Evolutionary conservation across 1,140 invertebrate genomes (phyloP).

Genomic region (Coelopa frigida): DNA sequence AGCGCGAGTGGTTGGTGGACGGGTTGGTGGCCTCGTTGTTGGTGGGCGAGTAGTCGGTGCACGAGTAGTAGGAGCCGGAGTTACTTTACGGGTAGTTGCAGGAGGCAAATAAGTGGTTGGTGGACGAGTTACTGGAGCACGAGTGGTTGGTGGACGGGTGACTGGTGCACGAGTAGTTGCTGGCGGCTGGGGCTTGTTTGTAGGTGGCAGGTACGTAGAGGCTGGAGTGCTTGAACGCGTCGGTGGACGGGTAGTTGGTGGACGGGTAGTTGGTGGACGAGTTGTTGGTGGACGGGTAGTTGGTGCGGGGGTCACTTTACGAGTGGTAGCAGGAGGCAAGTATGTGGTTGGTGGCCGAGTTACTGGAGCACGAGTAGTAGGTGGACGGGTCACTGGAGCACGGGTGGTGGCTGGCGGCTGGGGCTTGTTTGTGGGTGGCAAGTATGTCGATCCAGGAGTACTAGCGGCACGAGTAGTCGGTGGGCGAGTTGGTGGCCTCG

Average conservation of each 20-base stretch:
- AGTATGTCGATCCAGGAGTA: constrained; percentile 8
- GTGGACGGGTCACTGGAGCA: neutral
- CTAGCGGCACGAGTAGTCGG: neutral
- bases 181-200: neutral
- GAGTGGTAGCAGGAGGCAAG: constrained; percentile 5
- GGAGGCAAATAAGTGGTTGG: constrained; percentile 10
- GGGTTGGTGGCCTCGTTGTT: constrained; percentile 1
- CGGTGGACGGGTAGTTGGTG: constrained; percentile 12
- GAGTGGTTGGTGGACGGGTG: constrained; percentile 1
- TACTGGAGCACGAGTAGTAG: neutral
- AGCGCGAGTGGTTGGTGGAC: constrained; percentile 1
- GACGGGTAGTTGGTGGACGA: constrained; percentile 10
- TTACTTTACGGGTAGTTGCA: neutral
- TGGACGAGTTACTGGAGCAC: neutral
- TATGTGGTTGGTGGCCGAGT: constrained; percentile 8
- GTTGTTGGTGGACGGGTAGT: neutral
- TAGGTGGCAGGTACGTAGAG: constrained; percentile 17
- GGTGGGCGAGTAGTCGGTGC: constrained; percentile 1
- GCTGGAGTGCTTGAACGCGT: constrained; percentile 8
- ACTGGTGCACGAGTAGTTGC: too few relatives aligned
- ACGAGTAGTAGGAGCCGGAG: constrained; percentile 12
- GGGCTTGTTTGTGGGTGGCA: constrained; percentile 14
- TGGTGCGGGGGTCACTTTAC: neutral
- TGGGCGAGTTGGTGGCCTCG: neutral
- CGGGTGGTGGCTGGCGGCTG: constrained; percentile 4